Conservation (phyloP, 1,140 invertebrate genomes). For the Harlomillsia oculata region DNA sequence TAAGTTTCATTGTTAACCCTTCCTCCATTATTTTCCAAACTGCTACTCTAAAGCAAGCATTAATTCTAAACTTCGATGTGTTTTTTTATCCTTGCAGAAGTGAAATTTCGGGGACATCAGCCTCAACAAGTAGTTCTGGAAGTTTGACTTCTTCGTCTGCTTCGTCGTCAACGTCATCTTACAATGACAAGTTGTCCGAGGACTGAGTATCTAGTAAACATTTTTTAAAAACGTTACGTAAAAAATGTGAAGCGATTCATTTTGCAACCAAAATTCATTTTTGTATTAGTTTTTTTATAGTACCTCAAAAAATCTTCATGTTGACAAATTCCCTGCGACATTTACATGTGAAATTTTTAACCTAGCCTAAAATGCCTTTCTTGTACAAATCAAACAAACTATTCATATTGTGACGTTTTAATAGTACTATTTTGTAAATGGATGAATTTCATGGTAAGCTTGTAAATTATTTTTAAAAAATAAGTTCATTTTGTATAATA, state of each 20-base stretch:
- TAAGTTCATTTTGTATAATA: too few species aligned
- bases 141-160: constrained; percentile 34
- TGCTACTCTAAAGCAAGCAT: background rate
- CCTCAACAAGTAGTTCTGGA: constrained; percentile 33
- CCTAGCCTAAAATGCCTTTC: too few species aligned
- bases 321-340: background rate
- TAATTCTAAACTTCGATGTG: background rate
- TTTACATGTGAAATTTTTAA: too few species aligned
- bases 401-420: too few species aligned
- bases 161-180: constrained; percentile 31
- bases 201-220: background rate
- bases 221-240: background rate
- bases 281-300: background rate
- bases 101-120: constrained; percentile 34
- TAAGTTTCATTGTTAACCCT: constrained; percentile 13
- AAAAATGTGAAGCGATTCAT: background rate
- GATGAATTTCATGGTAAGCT: too few species aligned
- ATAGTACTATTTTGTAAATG: too few species aligned
- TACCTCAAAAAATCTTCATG: background rate
- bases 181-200: constrained; percentile 21
- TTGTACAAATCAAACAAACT: too few species aligned
- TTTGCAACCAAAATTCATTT: background rate
- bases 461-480: too few species aligned
- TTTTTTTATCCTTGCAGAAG: constrained; percentile 26
- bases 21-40: background rate